A percentile compares a stretch with the other conserved stretches of the same genome.
Evolutionary conservation across 2,113 vertebrate genomes (phyloP).

Genomic region (Pampusana beccarii): DNA sequence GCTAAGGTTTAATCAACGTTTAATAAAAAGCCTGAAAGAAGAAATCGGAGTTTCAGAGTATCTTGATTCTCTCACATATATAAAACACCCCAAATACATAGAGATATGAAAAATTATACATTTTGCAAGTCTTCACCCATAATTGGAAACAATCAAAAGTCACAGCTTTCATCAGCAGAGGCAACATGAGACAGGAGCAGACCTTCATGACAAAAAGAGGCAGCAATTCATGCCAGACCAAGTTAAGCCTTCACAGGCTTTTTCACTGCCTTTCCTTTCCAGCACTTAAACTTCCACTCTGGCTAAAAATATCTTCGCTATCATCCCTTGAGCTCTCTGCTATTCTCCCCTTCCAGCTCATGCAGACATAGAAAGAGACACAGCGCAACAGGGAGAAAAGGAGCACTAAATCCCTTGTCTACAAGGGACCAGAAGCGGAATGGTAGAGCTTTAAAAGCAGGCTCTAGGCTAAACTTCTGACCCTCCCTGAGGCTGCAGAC

Average conservation of each 20-base stretch:
- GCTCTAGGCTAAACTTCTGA: neutral
- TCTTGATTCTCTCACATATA: neutral
- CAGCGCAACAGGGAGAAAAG: neutral
- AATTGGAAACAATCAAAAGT: neutral
- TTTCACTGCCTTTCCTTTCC: neutral
- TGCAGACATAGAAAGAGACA: neutral
- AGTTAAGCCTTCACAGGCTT: neutral
- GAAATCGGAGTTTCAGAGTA: neutral
- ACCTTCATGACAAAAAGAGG: neutral
- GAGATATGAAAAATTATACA: neutral
- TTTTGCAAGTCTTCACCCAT: neutral
- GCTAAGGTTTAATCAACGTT: neutral
- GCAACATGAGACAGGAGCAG: neutral
- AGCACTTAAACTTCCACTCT: neutral
- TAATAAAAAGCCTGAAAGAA: neutral
- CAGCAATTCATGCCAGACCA: neutral
- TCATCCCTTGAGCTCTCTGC: neutral
- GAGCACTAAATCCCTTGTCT: neutral
- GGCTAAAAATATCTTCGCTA: slow-evolving; percentile 28
- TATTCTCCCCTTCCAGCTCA: neutral
- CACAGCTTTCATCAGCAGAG: neutral
- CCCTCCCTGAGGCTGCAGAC: neutral
- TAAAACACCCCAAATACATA: fast-evolving
- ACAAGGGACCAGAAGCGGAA: neutral
- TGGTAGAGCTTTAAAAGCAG: neutral